Base-by-base conservation (phyloP, 2,113 vertebrate species). In the Hipposideros armiger region DNA sequence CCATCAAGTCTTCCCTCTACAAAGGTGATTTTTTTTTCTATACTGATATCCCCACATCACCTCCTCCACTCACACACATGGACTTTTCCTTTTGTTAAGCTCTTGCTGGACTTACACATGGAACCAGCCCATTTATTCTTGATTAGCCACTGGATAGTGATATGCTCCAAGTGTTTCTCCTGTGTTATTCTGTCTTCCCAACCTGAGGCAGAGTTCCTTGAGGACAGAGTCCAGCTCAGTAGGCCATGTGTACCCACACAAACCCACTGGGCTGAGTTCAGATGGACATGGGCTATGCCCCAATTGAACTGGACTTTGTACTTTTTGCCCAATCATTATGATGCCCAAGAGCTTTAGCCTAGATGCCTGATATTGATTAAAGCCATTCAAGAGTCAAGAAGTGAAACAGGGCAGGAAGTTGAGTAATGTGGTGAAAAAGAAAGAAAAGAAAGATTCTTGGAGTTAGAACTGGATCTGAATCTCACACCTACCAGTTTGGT, bases 401-500 rank as follows among this genome's bases (percentile, higher is more conserved):
- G 22, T 78, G 90, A 91, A 89, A 36, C 36, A 81, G 54, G n/a
- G 19, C 91, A 36, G 50, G 7, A 92, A 90, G 22, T 67, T 67
- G 20, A 84, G n/a, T 81, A 78, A 76, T 72, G 1, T 36, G 64
- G 22, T 73, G 60, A 42, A 16, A 60, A 36, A 66, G 47, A 45
- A 13, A 76, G 69, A 20, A 30, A 32, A 62, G 45, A 52, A 76
- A 64, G 26, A 1, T 88, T 90, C 56, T 90, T 92, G 36, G 30
- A 81, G 30, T 91, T 94, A 87, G 32, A 64, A 5, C 22, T 96
- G 54, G 11, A 40, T 60, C 82, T 95, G 56, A 83, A 84, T 88
- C 87, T 77, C 60, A 64, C 1, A 91, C 1, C 3, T 90, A 62
- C 20, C 26, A 92, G n/a, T 54, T 70, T 70, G 22, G 8, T 86